Evolutionary conservation across 2,113 vertebrate genomes (phyloP), one percentile per base, ranked within the genome.

Genomic region (Lethenteron reissneri): DNA sequence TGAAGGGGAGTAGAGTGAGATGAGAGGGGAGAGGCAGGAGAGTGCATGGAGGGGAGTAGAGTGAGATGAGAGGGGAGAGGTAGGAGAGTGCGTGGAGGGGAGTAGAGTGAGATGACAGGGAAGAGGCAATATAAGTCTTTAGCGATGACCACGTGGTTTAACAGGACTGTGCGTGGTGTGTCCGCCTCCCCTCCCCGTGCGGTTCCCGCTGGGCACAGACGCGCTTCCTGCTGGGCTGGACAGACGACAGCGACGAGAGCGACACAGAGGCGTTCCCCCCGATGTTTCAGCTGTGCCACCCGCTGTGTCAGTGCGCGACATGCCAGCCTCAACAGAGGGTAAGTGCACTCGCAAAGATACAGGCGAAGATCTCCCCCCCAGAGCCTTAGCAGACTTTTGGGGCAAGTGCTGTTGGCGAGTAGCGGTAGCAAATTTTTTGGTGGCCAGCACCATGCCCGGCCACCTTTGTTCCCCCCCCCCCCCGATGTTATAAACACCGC

Each of bases 221-320:
- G n/a, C n/a, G 64, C n/a, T 68, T 68, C 25, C 25, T 68, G 64
- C 64, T 68, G 9, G 64, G 64, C 10, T 68, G 64, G 64, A 25
- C n/a, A 10, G 64, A 68, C n/a, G 64, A 68, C 11, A 25, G 25
- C 10, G 64, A 68, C 25, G 64, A 68, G n/a, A 25, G 25, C 11
- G 64, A 68, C 8, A 11, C 64, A 17, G 64, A 25, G 25, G 11
- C 9, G n/a, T 68, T n/a, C 64, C n/a, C 15, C n/a, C n/a, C n/a
- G 64, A 25, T 9, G 10, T 9, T 17, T 10, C n/a, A 17, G n/a
- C 64, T 68, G n/a, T 68, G 64, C 25, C 64, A 68, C 11, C 64
- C 64, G 25, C 64, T 68, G n/a, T 68, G 64, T 11, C 64, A 68
- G 25, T 68, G 64, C 25, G n/a, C 64, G n/a, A 25, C 64, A 11